phyloP scores from a whole-genome alignment of 2,888 invertebrate genomes.

The Hyposoter didymator region DNA sequence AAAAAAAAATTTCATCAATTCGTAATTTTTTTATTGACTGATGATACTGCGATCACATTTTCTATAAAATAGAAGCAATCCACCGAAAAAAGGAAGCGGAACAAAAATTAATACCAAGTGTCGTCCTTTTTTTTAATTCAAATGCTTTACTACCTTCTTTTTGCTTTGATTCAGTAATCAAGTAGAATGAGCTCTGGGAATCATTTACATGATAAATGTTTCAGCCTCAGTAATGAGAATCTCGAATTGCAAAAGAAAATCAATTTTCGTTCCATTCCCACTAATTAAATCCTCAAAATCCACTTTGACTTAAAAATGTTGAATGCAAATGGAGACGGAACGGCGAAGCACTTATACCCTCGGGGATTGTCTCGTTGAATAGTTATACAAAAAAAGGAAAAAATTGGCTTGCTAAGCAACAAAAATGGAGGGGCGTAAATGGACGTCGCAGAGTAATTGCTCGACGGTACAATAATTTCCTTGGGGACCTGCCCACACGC shows the following conservation, averaged over 20 bases:
- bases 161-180: no score
- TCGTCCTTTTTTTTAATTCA: no score
- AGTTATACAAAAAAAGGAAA: slow-evolving; percentile 26
- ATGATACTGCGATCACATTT: no score
- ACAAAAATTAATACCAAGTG: no score
- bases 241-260: not conserved
- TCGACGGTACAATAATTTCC: slow-evolving; percentile 66
- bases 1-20: no score
- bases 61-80: no score
- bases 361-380: slow-evolving; percentile 29
- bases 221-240: not conserved
- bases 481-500: slow-evolving; percentile 66
- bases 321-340: not conserved
- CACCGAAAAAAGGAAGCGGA: no score
- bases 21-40: no score
- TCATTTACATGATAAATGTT: not conserved
- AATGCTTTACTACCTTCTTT: no score
- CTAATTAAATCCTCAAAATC: not conserved
- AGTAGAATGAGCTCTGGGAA: no score
- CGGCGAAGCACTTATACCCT: not conserved
- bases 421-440: slow-evolving; percentile 54
- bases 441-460: slow-evolving; percentile 65
- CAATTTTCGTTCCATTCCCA: not conserved
- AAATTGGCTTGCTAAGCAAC: slow-evolving; percentile 56
- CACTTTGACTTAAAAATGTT: not conserved